Evolutionary conservation across 2,113 vertebrate species (phyloP).

Genomic region (Vanacampus margaritifer): DNA sequence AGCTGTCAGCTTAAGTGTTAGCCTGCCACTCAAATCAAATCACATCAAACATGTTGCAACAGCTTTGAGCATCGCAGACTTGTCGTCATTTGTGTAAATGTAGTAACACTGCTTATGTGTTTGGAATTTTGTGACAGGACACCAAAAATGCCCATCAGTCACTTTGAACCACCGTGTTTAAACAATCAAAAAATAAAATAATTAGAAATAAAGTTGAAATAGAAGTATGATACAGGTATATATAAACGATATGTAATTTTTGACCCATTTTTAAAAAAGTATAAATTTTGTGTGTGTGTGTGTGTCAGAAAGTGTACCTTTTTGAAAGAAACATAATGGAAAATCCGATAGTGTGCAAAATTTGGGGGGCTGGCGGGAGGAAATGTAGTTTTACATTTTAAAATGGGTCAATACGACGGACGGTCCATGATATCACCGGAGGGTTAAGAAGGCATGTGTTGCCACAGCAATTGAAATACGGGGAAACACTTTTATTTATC

Average conservation of each 20-base stretch:
- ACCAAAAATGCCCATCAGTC: not conserved
- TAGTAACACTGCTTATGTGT: constrained; percentile 2
- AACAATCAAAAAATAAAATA: not conserved
- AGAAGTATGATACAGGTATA: no score
- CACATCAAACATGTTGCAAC: constrained; percentile 22
- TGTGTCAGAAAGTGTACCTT: no score
- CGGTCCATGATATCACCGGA: no score
- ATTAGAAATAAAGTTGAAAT: not conserved
- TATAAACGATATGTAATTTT: no score
- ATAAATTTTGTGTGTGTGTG: no score
- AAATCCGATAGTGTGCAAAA: not conserved
- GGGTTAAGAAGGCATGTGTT: not conserved
- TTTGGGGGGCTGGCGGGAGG: no score
- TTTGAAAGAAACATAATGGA: not conserved
- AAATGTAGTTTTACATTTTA: no score
- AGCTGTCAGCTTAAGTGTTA: constrained; percentile 65
- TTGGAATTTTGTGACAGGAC: not conserved
- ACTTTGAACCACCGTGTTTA: not conserved
- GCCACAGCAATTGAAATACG: not conserved
- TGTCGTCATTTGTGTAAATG: constrained; percentile 31
- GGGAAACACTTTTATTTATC: not conserved
- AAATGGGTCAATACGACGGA: no score
- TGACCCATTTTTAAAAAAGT: no score
- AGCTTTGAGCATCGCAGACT: constrained; percentile 7
- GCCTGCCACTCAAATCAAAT: constrained; percentile 31